Conservation (phyloP, 2,113 vertebrate species). For the Sylvietta virens region DNA sequence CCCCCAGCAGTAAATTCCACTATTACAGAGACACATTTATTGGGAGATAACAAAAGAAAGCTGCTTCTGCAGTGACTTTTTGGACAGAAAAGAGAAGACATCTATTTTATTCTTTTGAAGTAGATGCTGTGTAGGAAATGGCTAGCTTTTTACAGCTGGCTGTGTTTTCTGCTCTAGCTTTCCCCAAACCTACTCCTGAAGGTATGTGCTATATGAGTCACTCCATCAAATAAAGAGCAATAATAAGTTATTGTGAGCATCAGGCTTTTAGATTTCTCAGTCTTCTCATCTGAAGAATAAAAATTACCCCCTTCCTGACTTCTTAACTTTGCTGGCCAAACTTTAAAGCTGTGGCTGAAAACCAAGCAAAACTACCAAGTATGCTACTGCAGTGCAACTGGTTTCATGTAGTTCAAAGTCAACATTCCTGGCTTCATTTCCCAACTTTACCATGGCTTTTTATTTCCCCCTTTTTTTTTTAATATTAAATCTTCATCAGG, state of each 20-base stretch:
- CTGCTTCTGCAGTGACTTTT: constrained; percentile 57
- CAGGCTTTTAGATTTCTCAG: constrained; percentile 30
- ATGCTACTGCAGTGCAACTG: constrained; percentile 6
- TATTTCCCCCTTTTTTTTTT: not conserved
- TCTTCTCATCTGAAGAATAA: constrained; percentile 44
- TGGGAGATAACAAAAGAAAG: constrained; percentile 62
- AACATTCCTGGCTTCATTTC: constrained; percentile 25
- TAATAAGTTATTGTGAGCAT: constrained; percentile 57
- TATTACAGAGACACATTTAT: constrained; percentile 57
- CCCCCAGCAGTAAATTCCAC: constrained; percentile 60
- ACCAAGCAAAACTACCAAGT: constrained; percentile 7
- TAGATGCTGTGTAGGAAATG: constrained; percentile 46
- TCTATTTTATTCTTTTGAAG: constrained; percentile 62
- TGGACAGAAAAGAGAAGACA: constrained; percentile 47
- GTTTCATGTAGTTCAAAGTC: constrained; percentile 49
- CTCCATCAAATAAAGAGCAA: constrained; percentile 59
- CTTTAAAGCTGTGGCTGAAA: constrained; percentile 54
- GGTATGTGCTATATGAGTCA: constrained; percentile 45
- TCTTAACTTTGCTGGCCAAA: constrained; percentile 52
- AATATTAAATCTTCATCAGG: not conserved
- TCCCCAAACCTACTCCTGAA: constrained; percentile 35
- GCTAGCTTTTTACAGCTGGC: constrained; percentile 44
- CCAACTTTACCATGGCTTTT: not conserved
- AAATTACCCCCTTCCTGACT: constrained; percentile 54
- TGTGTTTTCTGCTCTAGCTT: constrained; percentile 39